These are phyloP conservation scores for Steatornis caripensis DNA, from an alignment of 2,113 vertebrate species.

Conservation along the genomic window DNA sequence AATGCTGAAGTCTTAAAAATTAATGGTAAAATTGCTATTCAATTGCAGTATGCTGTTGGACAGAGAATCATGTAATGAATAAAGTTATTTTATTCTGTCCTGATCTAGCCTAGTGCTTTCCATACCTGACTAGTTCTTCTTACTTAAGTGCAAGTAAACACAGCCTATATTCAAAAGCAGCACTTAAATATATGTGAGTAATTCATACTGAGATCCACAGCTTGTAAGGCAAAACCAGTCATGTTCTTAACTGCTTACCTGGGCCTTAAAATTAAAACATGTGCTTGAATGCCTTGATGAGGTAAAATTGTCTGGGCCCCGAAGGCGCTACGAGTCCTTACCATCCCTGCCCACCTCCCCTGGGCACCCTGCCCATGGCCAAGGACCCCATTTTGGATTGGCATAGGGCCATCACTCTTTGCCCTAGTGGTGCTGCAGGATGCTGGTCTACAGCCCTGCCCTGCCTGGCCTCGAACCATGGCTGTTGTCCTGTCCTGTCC, in stretches of 20 bases:
- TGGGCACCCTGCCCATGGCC: not conserved
- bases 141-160: not conserved
- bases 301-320: not conserved
- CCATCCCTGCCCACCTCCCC: not conserved
- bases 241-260: not conserved
- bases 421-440: not conserved
- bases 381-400: not conserved
- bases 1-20: conserved; percentile 57
- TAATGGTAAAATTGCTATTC: conserved; percentile 59
- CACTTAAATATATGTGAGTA: not conserved
- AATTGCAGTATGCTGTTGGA: not conserved
- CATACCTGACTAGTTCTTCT: not conserved
- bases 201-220: not conserved
- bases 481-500: not conserved
- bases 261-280: not conserved
- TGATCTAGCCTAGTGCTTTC: not conserved
- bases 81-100: not conserved
- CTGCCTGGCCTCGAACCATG: not conserved
- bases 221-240: not conserved
- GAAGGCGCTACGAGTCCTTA: accelerated
- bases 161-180: not conserved
- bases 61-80: not conserved
- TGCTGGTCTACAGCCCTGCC: not conserved
- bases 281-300: not conserved
- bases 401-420: not conserved